Evolutionary conservation across 2,113 vertebrate genomes (phyloP).

Genomic region (Panthera uncia): DNA sequence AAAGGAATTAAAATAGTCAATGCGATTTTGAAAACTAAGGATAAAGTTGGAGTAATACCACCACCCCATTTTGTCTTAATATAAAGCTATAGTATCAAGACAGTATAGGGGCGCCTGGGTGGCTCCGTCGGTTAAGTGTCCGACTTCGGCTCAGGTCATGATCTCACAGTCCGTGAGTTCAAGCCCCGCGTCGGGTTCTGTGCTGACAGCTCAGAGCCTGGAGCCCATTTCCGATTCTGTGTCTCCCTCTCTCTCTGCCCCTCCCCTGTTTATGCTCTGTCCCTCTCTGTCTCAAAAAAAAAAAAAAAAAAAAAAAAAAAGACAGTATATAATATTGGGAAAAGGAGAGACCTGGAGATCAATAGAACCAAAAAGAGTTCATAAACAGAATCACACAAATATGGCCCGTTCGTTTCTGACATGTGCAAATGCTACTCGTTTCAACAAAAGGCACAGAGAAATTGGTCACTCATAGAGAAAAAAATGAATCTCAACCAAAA

Average conservation of each 20-base stretch:
- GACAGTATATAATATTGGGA: background rate
- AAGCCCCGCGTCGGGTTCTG: too few relatives aligned
- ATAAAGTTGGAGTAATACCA: background rate
- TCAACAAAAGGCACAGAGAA: background rate
- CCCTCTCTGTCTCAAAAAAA: too few relatives aligned
- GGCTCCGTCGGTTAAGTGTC: too few relatives aligned
- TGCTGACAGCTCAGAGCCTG: too few relatives aligned
- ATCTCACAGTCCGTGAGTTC: too few relatives aligned
- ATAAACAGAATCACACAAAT: background rate
- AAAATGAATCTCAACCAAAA: background rate
- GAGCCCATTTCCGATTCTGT: too few relatives aligned
- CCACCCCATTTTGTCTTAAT: background rate
- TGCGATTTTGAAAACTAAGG: background rate
- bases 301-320: background rate
- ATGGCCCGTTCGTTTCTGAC: background rate
- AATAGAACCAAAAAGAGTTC: background rate
- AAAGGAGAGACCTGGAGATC: background rate
- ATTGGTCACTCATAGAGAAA: background rate
- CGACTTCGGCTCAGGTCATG: too few relatives aligned
- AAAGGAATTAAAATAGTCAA: background rate
- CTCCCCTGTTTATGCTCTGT: too few relatives aligned
- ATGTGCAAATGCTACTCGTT: background rate
- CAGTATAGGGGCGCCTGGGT: background rate
- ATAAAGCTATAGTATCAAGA: background rate
- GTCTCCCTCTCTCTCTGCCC: too few relatives aligned